phyloP scores from a whole-genome alignment of 2,797 vertebrate species.

The Emydoidea blandingii region DNA sequence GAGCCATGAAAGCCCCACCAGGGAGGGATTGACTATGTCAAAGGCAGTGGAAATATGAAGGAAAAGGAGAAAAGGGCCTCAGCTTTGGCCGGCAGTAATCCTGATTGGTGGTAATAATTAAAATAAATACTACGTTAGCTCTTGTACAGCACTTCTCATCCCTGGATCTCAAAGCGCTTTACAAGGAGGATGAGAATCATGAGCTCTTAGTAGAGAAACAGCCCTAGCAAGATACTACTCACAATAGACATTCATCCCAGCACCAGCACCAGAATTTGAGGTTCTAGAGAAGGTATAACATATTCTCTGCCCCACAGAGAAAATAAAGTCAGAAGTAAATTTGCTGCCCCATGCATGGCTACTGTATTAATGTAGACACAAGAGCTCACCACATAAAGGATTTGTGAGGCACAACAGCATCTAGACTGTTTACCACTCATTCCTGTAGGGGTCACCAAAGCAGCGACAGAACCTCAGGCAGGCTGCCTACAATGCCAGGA shows the following conservation, averaged over 20 bases:
- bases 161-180: neutral
- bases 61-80: neutral
- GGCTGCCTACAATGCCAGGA: neutral
- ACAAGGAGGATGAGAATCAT: neutral
- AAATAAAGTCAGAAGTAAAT: neutral
- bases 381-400: neutral
- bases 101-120: neutral
- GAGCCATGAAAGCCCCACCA: neutral
- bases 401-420: neutral
- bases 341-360: neutral
- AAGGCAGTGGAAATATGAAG: neutral
- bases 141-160: neutral
- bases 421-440: neutral
- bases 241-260: neutral
- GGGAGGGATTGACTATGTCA: neutral
- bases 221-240: neutral
- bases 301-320: neutral
- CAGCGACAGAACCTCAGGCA: neutral
- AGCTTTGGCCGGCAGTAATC: neutral
- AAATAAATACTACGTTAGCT: neutral
- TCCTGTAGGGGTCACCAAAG: constrained; percentile 69
- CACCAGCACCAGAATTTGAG: too few relatives aligned
- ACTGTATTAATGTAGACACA: neutral
- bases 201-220: neutral
- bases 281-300: neutral